Evolutionary conservation across 1,140 invertebrate genomes (phyloP).

Genomic region (Sesamia nonagrioides): DNA sequence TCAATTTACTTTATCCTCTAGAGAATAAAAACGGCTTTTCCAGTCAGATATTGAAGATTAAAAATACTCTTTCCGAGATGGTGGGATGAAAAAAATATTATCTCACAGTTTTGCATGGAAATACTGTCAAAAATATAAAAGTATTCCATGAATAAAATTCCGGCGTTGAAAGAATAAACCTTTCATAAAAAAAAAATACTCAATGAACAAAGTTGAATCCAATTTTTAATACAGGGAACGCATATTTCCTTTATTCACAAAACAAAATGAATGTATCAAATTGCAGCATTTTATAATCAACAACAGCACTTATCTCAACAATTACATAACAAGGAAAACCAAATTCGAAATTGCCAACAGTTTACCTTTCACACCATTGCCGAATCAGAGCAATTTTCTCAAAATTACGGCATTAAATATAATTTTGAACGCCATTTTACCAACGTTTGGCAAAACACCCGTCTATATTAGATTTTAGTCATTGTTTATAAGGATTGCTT

Average conservation of each 20-base stretch:
- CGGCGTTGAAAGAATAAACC: too few species aligned
- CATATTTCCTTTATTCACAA: not conserved
- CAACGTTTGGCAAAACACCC: constrained; percentile 32
- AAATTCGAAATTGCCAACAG: constrained; percentile 14
- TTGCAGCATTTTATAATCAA: not conserved
- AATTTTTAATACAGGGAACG: too few species aligned
- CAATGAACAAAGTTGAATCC: too few species aligned
- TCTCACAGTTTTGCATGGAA: too few species aligned
- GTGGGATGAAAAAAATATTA: too few species aligned
- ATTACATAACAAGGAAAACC: constrained; percentile 1
- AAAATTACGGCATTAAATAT: constrained; percentile 39
- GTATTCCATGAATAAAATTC: too few species aligned
- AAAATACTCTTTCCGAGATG: too few species aligned
- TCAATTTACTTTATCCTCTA: too few species aligned
- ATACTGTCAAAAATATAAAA: too few species aligned
- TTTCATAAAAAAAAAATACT: too few species aligned
- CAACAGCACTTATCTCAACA: not conserved
- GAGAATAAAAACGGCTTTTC: too few species aligned
- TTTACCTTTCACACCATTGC: not conserved
- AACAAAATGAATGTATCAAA: not conserved
- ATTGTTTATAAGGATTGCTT: constrained; percentile 36
- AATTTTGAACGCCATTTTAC: constrained; percentile 29
- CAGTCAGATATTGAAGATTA: too few species aligned
- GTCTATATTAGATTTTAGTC: constrained; percentile 32
- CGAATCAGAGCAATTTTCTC: constrained; percentile 40